Percentiles rank a stretch among this genome's conserved stretches.
phyloP scores from a whole-genome alignment of 2,888 invertebrate genomes.

The Hybos culiciformis region DNA sequence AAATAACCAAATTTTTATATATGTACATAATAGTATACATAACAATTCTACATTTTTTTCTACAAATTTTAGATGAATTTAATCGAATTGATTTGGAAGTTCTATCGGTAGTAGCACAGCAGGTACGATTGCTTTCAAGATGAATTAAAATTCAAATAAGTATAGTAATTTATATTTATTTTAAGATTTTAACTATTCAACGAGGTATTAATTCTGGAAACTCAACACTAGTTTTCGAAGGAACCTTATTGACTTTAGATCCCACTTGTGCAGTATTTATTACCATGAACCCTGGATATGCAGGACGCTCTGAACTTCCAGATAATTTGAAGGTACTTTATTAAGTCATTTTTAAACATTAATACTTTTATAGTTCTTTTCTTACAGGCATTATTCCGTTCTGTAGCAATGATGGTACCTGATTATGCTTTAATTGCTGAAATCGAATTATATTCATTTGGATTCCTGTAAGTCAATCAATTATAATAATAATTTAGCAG shows the following conservation, averaged over 20 bases:
- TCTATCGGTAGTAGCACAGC: constrained; percentile 88
- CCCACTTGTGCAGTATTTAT: constrained; percentile 85
- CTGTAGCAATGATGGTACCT: constrained; percentile 97
- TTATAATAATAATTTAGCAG: too few relatives aligned
- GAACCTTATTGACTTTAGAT: constrained; percentile 69
- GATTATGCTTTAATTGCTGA: constrained; percentile 92
- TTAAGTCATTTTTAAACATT: background rate
- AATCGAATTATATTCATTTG: constrained; percentile 85
- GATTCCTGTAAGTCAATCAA: constrained; percentile 81
- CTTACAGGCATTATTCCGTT: constrained; percentile 67
- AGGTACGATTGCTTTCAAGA: constrained; percentile 30
- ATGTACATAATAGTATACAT: too few relatives aligned
- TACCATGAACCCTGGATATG: constrained; percentile 93
- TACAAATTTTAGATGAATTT: too few relatives aligned
- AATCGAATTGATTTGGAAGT: constrained; percentile 90
- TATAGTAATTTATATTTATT: background rate
- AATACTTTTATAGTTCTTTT: constrained; percentile 1
- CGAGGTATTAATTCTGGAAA: constrained; percentile 69
- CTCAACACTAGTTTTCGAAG: constrained; percentile 73
- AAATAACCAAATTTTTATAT: too few relatives aligned
- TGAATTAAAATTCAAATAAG: background rate
- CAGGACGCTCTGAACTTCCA: constrained; percentile 82
- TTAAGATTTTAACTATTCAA: constrained; percentile 73
- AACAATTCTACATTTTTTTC: too few relatives aligned
- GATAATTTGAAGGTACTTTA: constrained; percentile 87